Evolutionary conservation across 2,113 vertebrate species (phyloP).

Genomic region (Thamnaconus septentrionalis): DNA sequence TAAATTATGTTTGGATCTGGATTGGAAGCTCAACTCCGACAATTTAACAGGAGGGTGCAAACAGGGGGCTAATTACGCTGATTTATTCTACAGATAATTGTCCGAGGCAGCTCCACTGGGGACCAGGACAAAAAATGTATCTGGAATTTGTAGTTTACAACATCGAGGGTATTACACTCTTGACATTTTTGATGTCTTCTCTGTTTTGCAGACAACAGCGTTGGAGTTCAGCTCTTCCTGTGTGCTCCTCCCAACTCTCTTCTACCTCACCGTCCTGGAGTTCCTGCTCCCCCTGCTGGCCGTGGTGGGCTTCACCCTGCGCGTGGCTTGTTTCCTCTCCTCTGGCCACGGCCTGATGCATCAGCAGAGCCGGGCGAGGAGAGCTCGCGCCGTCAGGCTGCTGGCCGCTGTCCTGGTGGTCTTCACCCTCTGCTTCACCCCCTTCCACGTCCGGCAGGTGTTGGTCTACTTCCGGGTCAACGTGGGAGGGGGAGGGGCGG

Average conservation of each 20-base stretch:
- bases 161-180: no score
- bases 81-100: no score
- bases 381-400: constrained; percentile 85
- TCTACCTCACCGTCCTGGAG: constrained; percentile 87
- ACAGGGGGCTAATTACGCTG: no score
- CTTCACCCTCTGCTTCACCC: constrained; percentile 93
- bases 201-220: constrained; percentile 72
- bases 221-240: constrained; percentile 69
- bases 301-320: constrained; percentile 86
- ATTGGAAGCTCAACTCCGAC: no score
- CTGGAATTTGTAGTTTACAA: no score
- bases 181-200: constrained; percentile 5
- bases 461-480: constrained; percentile 80
- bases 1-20: no score
- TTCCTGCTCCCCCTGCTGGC: constrained; percentile 90
- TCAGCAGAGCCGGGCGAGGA: constrained; percentile 87
- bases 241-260: constrained; percentile 77
- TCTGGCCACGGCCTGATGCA: constrained; percentile 77
- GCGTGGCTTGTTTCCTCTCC: constrained; percentile 87
- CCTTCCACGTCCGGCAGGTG: constrained; percentile 88
- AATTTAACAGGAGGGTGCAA: no score
- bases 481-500: constrained; percentile 54
- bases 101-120: no score
- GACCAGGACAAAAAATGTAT: no score
- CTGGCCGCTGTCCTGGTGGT: constrained; percentile 88